Percentiles rank a stretch among this genome's conserved stretches.
Conservation (phyloP, 1,140 invertebrate species). For the Drosophila sechellia region DNA sequence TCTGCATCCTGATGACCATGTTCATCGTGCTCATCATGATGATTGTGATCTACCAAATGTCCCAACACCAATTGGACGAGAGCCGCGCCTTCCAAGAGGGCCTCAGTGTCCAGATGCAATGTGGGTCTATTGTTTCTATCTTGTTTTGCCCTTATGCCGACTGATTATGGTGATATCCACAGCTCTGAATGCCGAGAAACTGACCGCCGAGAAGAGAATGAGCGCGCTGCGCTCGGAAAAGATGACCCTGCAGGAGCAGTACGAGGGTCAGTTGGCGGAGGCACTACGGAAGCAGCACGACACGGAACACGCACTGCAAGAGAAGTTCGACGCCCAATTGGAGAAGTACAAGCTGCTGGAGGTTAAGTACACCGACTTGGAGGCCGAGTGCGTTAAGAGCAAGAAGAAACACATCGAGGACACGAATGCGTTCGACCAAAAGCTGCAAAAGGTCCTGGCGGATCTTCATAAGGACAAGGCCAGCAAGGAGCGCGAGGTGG, state of each 20-base stretch:
- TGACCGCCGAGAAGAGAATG: constrained; percentile 85
- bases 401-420: constrained; percentile 75
- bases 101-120: constrained; percentile 85
- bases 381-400: constrained; percentile 54
- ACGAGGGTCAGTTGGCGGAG: constrained; percentile 84
- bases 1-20: constrained; percentile 85
- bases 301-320: constrained; percentile 76
- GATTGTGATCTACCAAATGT: constrained; percentile 85
- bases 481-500: constrained; percentile 59
- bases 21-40: constrained; percentile 85
- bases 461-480: constrained; percentile 67
- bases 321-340: constrained; percentile 84
- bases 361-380: constrained; percentile 62
- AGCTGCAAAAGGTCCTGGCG: constrained; percentile 57
- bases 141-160: not conserved
- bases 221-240: constrained; percentile 85
- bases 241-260: constrained; percentile 78
- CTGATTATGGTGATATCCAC: not conserved
- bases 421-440: constrained; percentile 63
- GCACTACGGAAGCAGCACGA: constrained; percentile 84
- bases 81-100: constrained; percentile 85
- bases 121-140: constrained; percentile 62
- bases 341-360: constrained; percentile 85
- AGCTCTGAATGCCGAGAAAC: constrained; percentile 84
- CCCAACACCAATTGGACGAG: constrained; percentile 85